Evolutionary conservation across 1,140 invertebrate species (phyloP).

Genomic region (Trichonephila clavipes): DNA sequence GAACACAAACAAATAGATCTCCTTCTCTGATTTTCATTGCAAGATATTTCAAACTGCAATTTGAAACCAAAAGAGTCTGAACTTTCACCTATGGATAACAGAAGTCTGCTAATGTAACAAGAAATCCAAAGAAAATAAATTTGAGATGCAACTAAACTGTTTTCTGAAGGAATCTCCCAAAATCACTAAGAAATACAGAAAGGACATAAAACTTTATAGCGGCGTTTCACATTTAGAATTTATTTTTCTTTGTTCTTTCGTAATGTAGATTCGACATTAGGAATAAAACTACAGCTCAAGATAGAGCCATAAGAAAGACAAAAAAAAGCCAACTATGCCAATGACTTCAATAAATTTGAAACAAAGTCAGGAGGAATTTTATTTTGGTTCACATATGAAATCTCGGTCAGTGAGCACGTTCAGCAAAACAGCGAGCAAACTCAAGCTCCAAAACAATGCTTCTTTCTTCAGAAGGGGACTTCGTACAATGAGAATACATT

Average conservation of each 20-base stretch:
- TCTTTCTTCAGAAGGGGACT: conserved; percentile 9
- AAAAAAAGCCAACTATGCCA: conserved; percentile 60
- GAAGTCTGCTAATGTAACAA: conserved; percentile 48
- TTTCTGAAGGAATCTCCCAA: conserved; percentile 51
- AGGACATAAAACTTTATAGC: conserved; percentile 73
- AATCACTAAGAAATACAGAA: conserved; percentile 56
- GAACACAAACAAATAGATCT: not conserved
- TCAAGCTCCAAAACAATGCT: conserved; percentile 45
- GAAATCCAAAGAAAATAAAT: conserved; percentile 23
- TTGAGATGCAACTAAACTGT: conserved; percentile 46
- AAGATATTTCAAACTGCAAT: conserved; percentile 35
- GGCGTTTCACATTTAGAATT: conserved; percentile 72
- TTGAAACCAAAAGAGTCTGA: conserved; percentile 22
- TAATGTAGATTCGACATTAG: conserved; percentile 67
- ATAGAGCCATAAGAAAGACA: conserved; percentile 6
- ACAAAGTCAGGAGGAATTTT: conserved; percentile 67
- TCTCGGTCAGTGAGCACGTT: conserved; percentile 64
- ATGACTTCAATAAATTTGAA: conserved; percentile 73
- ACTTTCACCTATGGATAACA: conserved; percentile 45
- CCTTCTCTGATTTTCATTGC: not conserved
- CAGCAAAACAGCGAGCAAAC: conserved; percentile 38
- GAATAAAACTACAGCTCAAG: conserved; percentile 52
- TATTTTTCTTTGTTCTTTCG: conserved; percentile 69
- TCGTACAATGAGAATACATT: conserved; percentile 29
- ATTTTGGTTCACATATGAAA: conserved; percentile 71